Evolutionary conservation across 1,140 invertebrate genomes (phyloP), one percentile per base, ranked within the genome.

Genomic region (Listronotus bonariensis): DNA sequence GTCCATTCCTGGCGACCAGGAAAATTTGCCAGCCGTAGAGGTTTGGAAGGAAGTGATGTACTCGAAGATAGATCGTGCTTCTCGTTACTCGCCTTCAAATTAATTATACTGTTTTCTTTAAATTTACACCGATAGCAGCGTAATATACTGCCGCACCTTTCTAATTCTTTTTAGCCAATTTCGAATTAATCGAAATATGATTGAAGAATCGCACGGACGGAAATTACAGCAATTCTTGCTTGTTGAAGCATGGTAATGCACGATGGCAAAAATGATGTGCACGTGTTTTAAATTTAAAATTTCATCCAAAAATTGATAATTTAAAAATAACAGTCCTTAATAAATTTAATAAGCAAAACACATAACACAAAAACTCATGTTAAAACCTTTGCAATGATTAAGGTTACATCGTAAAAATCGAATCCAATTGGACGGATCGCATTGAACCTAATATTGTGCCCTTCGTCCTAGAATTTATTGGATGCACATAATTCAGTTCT

Each of bases 91-190:
- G 14, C 46, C 63, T 43, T 32, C 41, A 55, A 65, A 65, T 65
- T 65, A 65, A 65, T 65, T 65, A 65, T 51, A 57, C 63, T 58
- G 55, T 65, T 65, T 65, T 65, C 54, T 65, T 57, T 58, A 65
- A 65, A 58, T 65, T 65, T 65, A 58, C 63, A 63, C 60, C 52
- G 60, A 45, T 63, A 55, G 36, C 60, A 20, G 43, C 51, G 60
- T 63, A 63, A 63, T 48, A 40, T 63, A 63, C 49, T 38, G 52
- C 51, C 49, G 51, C 60, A 48, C 60, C 60, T 63, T 63, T 63
- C 60, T 63, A 63, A 63, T 63, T 54, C 60, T 55, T 63, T 63
- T 48, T 26, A 38, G 43, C 51, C 60, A 55, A 63, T 63, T 63
- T 63, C 60, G 36, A 55, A 63, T 63, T 63, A 63, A 63, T 63